Percentiles rank a stretch among this genome's conserved stretches.
These are phyloP conservation scores for Dorcus parallelipipedus DNA, from an alignment of 2,888 invertebrate genomes.

Conservation along the genomic window DNA sequence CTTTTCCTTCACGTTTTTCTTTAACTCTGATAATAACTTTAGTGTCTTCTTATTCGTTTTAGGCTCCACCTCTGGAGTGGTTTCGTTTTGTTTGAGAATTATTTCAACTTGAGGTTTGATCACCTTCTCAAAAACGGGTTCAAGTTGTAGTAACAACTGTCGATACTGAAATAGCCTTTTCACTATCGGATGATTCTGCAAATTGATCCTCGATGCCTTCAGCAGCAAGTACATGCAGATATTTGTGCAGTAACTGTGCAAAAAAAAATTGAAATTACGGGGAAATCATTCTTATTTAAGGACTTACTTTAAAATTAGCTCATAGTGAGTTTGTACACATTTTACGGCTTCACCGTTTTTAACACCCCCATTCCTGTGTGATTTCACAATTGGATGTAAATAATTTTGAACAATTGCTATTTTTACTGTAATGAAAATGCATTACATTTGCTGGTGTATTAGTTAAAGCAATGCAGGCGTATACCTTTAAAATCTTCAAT, in stretches of 20 bases:
- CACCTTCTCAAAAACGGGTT: slow-evolving; percentile 64
- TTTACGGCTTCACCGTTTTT: slow-evolving; percentile 63
- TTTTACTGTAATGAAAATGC: slow-evolving; percentile 32
- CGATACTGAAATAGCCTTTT: slow-evolving; percentile 79
- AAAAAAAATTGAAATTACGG: slow-evolving; percentile 9
- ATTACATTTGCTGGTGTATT: neutral
- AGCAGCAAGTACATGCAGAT: slow-evolving; percentile 81
- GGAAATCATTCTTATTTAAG: slow-evolving; percentile 1
- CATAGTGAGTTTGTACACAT: slow-evolving; percentile 60
- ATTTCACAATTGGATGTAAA: slow-evolving; percentile 64
- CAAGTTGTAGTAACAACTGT: slow-evolving; percentile 71
- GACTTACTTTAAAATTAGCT: slow-evolving; percentile 51
- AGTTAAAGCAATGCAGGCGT: slow-evolving; percentile 26
- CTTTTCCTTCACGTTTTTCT: slow-evolving; percentile 11
- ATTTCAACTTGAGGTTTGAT: slow-evolving; percentile 66
- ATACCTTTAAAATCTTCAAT: slow-evolving; percentile 74
- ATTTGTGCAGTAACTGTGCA: slow-evolving; percentile 77
- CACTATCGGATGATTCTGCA: slow-evolving; percentile 85
- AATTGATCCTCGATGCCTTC: slow-evolving; percentile 69
- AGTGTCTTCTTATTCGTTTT: slow-evolving; percentile 41
- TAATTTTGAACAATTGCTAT: slow-evolving; percentile 63
- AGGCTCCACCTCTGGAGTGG: slow-evolving; percentile 1
- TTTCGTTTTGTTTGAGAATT: slow-evolving; percentile 47
- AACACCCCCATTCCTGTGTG: slow-evolving; percentile 60
- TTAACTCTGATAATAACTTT: slow-evolving; percentile 45